phyloP scores from a whole-genome alignment of 2,113 vertebrate species.

The Larimichthys crocea region DNA sequence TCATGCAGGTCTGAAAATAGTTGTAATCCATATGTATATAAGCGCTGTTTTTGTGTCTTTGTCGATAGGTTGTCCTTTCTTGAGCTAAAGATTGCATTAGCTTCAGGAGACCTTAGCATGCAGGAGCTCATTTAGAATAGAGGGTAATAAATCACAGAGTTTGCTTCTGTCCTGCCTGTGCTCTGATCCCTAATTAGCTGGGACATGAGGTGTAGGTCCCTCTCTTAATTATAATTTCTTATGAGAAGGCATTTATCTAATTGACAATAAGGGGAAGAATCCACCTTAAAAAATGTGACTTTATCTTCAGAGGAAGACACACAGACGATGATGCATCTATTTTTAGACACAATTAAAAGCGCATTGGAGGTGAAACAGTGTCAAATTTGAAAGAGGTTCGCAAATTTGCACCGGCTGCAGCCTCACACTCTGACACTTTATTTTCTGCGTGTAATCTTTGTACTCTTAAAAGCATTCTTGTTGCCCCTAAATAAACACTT shows the following conservation, averaged over 20 bases:
- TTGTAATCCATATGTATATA: neutral
- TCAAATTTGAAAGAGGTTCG: neutral
- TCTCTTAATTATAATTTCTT: constrained; percentile 48
- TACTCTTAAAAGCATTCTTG: constrained; percentile 23
- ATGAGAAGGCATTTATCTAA: constrained; percentile 53
- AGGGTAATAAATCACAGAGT: constrained; percentile 53
- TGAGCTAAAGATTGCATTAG: constrained; percentile 16
- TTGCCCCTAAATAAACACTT: constrained; percentile 52
- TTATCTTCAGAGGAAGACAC: constrained; percentile 11
- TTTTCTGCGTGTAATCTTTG: constrained; percentile 33
- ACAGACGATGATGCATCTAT: constrained; percentile 4
- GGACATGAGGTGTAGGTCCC: constrained; percentile 11
- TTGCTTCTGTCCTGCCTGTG: constrained; percentile 16
- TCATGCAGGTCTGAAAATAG: neutral
- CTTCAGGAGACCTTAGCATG: constrained; percentile 10
- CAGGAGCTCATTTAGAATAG: constrained; percentile 10
- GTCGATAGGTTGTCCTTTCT: neutral
- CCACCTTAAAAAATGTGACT: neutral
- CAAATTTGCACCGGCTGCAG: neutral
- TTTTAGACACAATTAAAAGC: neutral
- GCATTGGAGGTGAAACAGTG: neutral
- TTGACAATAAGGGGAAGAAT: constrained; percentile 18
- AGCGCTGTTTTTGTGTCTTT: neutral
- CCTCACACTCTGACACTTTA: neutral
- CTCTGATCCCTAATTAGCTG: constrained; percentile 31